A percentile compares a stretch with the other conserved stretches of the same genome.
These are phyloP conservation scores for Dysdera silvatica DNA, from an alignment of 1,140 invertebrate genomes.

Conservation along the genomic window DNA sequence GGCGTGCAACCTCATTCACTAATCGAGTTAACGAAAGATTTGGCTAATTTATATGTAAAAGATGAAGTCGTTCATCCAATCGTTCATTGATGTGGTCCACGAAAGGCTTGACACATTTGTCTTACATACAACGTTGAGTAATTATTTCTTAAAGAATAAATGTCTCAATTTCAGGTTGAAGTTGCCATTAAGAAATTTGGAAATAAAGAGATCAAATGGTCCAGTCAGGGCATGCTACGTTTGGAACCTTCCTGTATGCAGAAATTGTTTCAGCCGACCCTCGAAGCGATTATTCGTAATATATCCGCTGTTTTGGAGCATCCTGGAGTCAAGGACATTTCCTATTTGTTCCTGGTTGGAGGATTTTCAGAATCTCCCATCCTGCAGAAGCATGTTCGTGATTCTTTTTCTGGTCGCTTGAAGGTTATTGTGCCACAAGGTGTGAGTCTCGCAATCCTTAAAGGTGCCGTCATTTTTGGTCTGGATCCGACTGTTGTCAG, in stretches of 20 bases:
- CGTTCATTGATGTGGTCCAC: too few relatives aligned
- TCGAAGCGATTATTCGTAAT: conserved; percentile 49
- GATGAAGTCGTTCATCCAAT: too few relatives aligned
- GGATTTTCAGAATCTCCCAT: conserved; percentile 54
- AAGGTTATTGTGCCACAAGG: conserved; percentile 53
- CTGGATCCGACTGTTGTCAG: conserved; percentile 51
- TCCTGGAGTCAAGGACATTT: conserved; percentile 42
- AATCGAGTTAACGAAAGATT: too few relatives aligned
- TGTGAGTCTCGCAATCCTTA: conserved; percentile 45
- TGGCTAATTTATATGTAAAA: too few relatives aligned
- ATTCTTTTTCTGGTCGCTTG: conserved; percentile 45
- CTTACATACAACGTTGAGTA: too few relatives aligned
- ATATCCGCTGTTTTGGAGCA: conserved; percentile 49
- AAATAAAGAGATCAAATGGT: conserved; percentile 32
- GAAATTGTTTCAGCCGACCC: conserved; percentile 49
- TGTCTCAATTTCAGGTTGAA: conserved; percentile 40
- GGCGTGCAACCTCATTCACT: too few relatives aligned
- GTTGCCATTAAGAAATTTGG: conserved; percentile 43
- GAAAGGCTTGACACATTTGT: too few relatives aligned
- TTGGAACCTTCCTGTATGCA: conserved; percentile 49
- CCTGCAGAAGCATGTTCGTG: conserved; percentile 49
- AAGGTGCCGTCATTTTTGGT: conserved; percentile 53
- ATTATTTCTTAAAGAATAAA: too few relatives aligned
- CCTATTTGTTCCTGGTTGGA: conserved; percentile 54
- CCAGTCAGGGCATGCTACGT: conserved; percentile 50